These are phyloP conservation scores for Drosophila yakuba DNA, from an alignment of 1,140 invertebrate species.

Conservation along the genomic window DNA sequence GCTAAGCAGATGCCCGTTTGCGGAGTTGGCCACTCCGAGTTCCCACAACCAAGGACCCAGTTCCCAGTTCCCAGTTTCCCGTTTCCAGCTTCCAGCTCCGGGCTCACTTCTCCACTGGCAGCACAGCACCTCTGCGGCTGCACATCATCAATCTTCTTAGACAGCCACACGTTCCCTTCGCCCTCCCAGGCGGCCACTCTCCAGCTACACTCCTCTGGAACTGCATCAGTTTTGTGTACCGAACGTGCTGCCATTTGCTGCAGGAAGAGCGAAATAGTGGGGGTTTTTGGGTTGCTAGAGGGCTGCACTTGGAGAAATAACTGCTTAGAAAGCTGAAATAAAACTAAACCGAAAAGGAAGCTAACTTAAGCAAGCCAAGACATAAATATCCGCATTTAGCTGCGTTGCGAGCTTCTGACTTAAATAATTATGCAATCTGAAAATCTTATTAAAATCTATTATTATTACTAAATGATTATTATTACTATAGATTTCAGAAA, in stretches of 20 bases:
- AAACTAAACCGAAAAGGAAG: background rate
- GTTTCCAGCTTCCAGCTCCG: background rate
- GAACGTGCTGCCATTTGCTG: conserved; percentile 76
- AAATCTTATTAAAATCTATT: too few relatives aligned
- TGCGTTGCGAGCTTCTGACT: too few relatives aligned
- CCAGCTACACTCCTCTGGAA: conserved; percentile 24
- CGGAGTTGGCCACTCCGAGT: conserved; percentile 34
- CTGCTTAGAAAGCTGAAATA: background rate
- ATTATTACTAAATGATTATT: too few relatives aligned
- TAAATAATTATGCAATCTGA: too few relatives aligned
- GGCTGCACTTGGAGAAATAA: background rate
- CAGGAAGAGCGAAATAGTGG: background rate
- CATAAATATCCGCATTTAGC: too few relatives aligned
- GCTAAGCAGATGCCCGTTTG: conserved; percentile 69
- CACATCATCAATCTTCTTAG: conserved; percentile 83
- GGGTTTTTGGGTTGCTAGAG: background rate
- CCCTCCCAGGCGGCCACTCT: conserved; percentile 9
- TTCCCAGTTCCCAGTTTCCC: background rate
- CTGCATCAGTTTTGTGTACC: conserved; percentile 75
- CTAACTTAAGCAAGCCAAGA: background rate
- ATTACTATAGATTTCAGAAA: too few relatives aligned
- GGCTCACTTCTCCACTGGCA: conserved; percentile 37
- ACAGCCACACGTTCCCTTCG: conserved; percentile 52
- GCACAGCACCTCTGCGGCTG: conserved; percentile 61
- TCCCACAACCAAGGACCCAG: conserved; percentile 1